Conservation (phyloP, 2,797 vertebrate genomes). For the Podarcis lilfordi region DNA sequence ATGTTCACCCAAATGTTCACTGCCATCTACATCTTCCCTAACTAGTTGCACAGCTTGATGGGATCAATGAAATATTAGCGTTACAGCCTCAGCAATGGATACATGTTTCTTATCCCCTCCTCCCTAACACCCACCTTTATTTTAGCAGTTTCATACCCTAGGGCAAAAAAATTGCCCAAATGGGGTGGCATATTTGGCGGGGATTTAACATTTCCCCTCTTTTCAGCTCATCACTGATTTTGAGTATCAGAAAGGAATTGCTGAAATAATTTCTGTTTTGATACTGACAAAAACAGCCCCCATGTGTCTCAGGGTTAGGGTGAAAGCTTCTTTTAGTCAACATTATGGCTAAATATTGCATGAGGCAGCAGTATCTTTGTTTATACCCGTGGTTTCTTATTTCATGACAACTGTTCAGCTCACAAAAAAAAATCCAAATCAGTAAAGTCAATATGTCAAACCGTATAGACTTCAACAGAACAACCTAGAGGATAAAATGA, state of each 20-base stretch:
- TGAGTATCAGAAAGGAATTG: not conserved
- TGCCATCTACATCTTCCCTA: not conserved
- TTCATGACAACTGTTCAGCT: conserved; percentile 22
- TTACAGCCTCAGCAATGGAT: no score
- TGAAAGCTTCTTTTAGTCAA: not conserved
- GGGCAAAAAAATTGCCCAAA: no score
- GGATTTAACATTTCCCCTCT: not conserved
- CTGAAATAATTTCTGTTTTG: not conserved
- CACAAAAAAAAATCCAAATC: conserved; percentile 31
- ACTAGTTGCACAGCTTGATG: not conserved
- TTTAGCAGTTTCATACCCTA: no score
- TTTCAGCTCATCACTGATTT: not conserved
- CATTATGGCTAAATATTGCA: not conserved
- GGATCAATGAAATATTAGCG: not conserved
- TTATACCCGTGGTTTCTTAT: not conserved
- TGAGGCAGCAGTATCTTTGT: not conserved
- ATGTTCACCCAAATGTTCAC: not conserved
- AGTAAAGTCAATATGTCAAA: conserved; percentile 52
- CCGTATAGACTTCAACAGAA: conserved; percentile 31
- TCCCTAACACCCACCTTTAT: no score
- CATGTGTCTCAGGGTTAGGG: not conserved
- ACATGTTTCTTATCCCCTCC: no score
- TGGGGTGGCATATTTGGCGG: not conserved
- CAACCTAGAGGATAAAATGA: conserved; percentile 62
- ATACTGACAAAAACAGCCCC: not conserved